These are phyloP conservation scores for Sitobion miscanthi DNA, from an alignment of 1,140 invertebrate genomes.

Conservation along the genomic window DNA sequence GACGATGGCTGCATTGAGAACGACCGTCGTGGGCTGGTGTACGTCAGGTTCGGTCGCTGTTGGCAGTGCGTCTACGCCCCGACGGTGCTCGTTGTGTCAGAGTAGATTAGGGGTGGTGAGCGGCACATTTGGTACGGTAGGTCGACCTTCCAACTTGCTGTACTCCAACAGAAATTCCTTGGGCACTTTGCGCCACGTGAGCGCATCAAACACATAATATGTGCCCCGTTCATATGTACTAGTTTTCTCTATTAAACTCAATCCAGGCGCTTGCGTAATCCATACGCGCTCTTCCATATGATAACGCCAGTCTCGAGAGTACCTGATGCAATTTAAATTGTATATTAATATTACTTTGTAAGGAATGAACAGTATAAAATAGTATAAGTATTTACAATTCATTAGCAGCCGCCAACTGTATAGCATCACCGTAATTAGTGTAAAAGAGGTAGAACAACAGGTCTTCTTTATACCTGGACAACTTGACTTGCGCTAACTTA, in stretches of 20 bases:
- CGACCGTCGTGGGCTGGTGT: slow-evolving; percentile 50
- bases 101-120: slow-evolving; percentile 52
- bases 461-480: slow-evolving; percentile 98
- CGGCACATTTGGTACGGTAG: slow-evolving; percentile 63
- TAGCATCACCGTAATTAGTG: slow-evolving; percentile 95
- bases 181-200: slow-evolving; percentile 93
- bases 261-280: slow-evolving; percentile 96
- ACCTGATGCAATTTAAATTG: slow-evolving; percentile 67
- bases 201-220: slow-evolving; percentile 98
- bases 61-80: slow-evolving; percentile 53
- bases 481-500: slow-evolving; percentile 92
- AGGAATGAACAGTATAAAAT: background rate
- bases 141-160: slow-evolving; percentile 93
- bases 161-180: slow-evolving; percentile 98
- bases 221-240: slow-evolving; percentile 95
- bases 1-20: slow-evolving; percentile 53
- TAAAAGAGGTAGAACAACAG: slow-evolving; percentile 99
- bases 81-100: slow-evolving; percentile 56
- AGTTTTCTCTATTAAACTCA: slow-evolving; percentile 91
- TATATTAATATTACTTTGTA: background rate
- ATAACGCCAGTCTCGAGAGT: slow-evolving; percentile 98
- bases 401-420: slow-evolving; percentile 93
- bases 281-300: slow-evolving; percentile 99
- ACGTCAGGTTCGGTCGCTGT: slow-evolving; percentile 50
- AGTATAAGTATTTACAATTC: slow-evolving; percentile 79